Percentiles rank a stretch among this genome's conserved stretches.
Conservation (phyloP, 2,113 vertebrate species). For the Fulmarus glacialis region DNA sequence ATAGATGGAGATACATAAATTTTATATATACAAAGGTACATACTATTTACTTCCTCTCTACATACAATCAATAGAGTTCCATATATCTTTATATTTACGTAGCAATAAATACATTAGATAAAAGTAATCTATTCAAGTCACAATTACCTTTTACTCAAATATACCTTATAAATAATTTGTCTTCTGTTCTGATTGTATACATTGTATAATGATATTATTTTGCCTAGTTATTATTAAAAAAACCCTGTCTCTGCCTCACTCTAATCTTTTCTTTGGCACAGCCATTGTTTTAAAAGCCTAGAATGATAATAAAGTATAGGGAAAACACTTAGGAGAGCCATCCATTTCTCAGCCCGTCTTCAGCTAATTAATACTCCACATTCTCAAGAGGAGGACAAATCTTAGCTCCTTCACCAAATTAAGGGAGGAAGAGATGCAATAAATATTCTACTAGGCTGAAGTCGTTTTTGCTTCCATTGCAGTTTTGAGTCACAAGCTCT, state of each 20-base stretch:
- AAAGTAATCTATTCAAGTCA: conserved; percentile 16
- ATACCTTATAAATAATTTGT: not conserved
- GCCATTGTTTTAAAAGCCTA: conserved; percentile 52
- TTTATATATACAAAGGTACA: not conserved
- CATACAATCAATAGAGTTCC: not conserved
- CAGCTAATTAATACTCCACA: conserved; percentile 63
- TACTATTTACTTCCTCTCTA: not conserved
- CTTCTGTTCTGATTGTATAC: not conserved
- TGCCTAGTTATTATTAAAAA: conserved; percentile 9
- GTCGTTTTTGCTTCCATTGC: not conserved
- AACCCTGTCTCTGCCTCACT: not conserved
- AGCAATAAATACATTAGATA: conserved; percentile 22
- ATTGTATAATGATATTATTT: conserved; percentile 5
- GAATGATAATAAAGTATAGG: conserved; percentile 56
- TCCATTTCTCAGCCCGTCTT: conserved; percentile 52
- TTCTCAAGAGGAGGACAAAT: conserved; percentile 63
- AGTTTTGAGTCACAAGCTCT: not conserved
- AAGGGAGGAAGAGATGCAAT: conserved; percentile 34
- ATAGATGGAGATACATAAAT: not conserved
- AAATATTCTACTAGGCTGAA: conserved; percentile 31
- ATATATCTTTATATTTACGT: conserved; percentile 5
- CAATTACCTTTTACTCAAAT: conserved; percentile 39
- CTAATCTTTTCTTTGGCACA: conserved; percentile 59
- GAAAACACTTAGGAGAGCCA: conserved; percentile 64
- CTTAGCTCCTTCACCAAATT: conserved; percentile 55